Conservation (phyloP, 2,113 vertebrate genomes). For the Gadus chalcogrammus region DNA sequence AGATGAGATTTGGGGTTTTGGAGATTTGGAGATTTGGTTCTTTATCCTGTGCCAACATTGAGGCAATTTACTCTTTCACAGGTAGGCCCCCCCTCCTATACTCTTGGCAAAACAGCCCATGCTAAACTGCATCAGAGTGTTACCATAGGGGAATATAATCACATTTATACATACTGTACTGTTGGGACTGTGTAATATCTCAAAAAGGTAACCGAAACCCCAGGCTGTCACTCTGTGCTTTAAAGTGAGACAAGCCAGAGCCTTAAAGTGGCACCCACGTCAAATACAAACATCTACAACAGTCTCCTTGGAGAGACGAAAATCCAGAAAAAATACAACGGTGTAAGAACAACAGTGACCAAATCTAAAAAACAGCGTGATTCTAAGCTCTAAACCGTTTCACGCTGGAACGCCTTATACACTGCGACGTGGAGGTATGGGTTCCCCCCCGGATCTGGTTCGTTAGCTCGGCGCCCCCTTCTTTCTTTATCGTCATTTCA, state of each 20-base stretch:
- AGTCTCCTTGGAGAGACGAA: too few species aligned
- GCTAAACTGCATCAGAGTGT: too few species aligned
- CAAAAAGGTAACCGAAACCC: conserved; percentile 35
- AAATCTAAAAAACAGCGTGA: conserved; percentile 21
- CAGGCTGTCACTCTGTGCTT: conserved; percentile 26
- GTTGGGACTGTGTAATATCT: conserved; percentile 32
- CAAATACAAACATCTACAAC: too few species aligned
- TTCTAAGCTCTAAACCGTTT: conserved; percentile 38
- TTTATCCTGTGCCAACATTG: conserved; percentile 17
- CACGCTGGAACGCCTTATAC: conserved; percentile 36
- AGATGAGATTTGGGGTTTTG: conserved; percentile 26
- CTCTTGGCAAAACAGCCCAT: too few species aligned
- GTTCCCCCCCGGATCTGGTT: conserved; percentile 17
- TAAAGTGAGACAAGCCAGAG: conserved; percentile 55
- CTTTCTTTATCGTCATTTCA: conserved; percentile 8
- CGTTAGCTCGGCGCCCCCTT: background rate
- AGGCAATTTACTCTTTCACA: conserved; percentile 16
- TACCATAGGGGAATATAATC: background rate
- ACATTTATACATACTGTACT: conserved; percentile 22
- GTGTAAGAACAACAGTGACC: too few species aligned
- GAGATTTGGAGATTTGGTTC: conserved; percentile 31
- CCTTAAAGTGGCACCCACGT: conserved; percentile 31
- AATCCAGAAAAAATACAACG: too few species aligned
- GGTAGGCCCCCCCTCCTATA: too few species aligned
- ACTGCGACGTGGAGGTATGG: conserved; percentile 43